Evolutionary conservation across 1,140 invertebrate genomes (phyloP).

Genomic region (Pristionchus pacificus): DNA sequence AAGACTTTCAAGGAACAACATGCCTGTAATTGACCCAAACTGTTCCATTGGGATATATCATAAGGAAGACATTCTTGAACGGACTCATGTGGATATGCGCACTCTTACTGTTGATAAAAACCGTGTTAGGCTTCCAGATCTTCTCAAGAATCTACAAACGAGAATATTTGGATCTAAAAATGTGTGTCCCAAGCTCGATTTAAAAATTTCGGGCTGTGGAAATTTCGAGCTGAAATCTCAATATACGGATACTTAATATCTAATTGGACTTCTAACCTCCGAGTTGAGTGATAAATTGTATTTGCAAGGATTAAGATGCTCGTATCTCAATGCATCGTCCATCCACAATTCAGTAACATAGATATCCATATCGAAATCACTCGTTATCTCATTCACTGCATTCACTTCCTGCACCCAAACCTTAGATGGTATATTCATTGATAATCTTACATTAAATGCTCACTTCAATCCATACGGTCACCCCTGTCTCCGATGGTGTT

Average conservation of each 20-base stretch:
- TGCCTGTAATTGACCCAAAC: slow-evolving; percentile 41
- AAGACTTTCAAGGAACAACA: background rate
- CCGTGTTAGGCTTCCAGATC: slow-evolving; percentile 51
- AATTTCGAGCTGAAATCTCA: too few relatives aligned
- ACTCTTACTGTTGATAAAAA: slow-evolving; percentile 46
- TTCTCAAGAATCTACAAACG: slow-evolving; percentile 40
- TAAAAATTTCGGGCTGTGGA: too few relatives aligned
- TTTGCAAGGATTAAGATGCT: slow-evolving; percentile 45
- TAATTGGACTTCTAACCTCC: slow-evolving; percentile 31
- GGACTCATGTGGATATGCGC: slow-evolving; percentile 46
- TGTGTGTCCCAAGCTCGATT: too few relatives aligned
- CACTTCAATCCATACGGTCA: slow-evolving; percentile 46
- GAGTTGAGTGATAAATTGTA: slow-evolving; percentile 46
- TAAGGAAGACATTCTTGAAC: slow-evolving; percentile 48
- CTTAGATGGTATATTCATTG: slow-evolving; percentile 14
- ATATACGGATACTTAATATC: too few relatives aligned
- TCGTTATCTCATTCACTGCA: slow-evolving; percentile 47
- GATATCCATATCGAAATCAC: slow-evolving; percentile 47
- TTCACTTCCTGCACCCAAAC: slow-evolving; percentile 51
- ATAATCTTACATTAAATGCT: slow-evolving; percentile 1
- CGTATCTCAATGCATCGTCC: slow-evolving; percentile 40
- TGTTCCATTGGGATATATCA: slow-evolving; percentile 50
- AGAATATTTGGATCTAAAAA: too few relatives aligned
- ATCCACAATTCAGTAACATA: slow-evolving; percentile 48
- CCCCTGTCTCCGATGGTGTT: slow-evolving; percentile 44